A percentile compares a stretch with the other conserved stretches of the same genome.
Conservation (phyloP, 2,888 invertebrate species). For the Seira musarum region DNA sequence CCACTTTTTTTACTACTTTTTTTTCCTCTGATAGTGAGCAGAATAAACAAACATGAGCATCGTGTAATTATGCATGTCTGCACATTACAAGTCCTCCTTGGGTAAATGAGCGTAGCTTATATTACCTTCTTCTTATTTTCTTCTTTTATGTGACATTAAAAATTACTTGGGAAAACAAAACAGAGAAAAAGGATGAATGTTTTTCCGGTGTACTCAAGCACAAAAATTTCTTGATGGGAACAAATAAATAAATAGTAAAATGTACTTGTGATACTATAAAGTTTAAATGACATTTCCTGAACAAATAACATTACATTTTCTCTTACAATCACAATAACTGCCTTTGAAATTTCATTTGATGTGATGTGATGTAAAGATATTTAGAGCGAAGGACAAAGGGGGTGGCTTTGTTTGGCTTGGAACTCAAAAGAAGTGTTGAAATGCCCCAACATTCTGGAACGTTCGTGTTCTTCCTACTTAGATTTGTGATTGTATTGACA, state of each 20-base stretch:
- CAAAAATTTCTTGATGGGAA: too few relatives aligned
- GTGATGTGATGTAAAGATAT: too few relatives aligned
- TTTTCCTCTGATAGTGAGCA: background rate
- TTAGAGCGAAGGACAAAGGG: too few relatives aligned
- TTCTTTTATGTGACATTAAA: constrained; percentile 5
- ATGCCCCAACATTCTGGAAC: constrained; percentile 18
- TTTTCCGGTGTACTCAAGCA: background rate
- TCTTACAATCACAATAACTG: too few relatives aligned
- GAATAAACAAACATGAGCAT: background rate
- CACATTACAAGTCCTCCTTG: background rate
- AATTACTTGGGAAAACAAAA: background rate
- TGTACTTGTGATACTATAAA: too few relatives aligned
- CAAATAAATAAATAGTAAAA: too few relatives aligned
- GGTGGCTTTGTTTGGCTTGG: too few relatives aligned
- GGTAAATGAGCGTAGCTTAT: background rate
- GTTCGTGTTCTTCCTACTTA: background rate
- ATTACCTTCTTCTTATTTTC: constrained; percentile 1
- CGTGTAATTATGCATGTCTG: constrained; percentile 5
- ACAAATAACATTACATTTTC: too few relatives aligned
- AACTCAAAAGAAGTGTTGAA: constrained; percentile 36
- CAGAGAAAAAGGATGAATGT: too few relatives aligned
- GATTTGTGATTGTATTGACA: background rate
- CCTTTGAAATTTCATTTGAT: too few relatives aligned
- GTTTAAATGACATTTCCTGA: too few relatives aligned
- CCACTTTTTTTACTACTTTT: background rate